Conservation (phyloP, 2,888 invertebrate genomes). For the Molorchus minor region DNA sequence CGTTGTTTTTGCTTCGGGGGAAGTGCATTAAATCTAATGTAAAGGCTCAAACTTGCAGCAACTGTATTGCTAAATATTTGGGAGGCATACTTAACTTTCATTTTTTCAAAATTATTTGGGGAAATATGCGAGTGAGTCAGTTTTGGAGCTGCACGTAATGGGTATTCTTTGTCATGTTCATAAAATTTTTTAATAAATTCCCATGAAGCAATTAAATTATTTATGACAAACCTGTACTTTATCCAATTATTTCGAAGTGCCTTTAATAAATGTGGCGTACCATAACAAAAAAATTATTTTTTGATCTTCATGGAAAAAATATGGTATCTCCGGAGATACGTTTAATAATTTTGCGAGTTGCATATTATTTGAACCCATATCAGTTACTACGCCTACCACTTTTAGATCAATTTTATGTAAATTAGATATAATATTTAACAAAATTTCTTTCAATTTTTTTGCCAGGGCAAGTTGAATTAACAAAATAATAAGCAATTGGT, state of each 20-base stretch:
- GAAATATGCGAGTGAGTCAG: constrained; percentile 10
- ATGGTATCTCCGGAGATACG: constrained; percentile 27
- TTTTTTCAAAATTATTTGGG: constrained; percentile 38
- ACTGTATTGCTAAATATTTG: constrained; percentile 28
- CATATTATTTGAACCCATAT: constrained; percentile 35
- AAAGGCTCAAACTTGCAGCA: constrained; percentile 2
- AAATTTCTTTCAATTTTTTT: neutral
- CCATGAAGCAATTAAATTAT: constrained; percentile 28
- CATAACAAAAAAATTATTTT: constrained; percentile 41
- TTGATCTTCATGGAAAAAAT: constrained; percentile 32
- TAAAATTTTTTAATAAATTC: neutral
- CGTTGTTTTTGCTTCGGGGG: constrained; percentile 3
- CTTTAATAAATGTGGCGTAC: constrained; percentile 39
- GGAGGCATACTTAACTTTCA: no score
- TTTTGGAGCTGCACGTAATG: no score
- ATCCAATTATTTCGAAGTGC: constrained; percentile 36
- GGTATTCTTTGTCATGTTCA: no score
- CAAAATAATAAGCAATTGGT: neutral
- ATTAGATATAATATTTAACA: neutral
- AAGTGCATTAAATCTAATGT: constrained; percentile 4
- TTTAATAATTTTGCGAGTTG: constrained; percentile 28
- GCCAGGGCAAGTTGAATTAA: neutral
- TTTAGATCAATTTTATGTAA: neutral
- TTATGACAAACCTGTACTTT: constrained; percentile 28
- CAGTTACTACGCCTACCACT: constrained; percentile 14